These are phyloP conservation scores for Liparis tanakae DNA, from an alignment of 2,797 vertebrate genomes.

Conservation along the genomic window DNA sequence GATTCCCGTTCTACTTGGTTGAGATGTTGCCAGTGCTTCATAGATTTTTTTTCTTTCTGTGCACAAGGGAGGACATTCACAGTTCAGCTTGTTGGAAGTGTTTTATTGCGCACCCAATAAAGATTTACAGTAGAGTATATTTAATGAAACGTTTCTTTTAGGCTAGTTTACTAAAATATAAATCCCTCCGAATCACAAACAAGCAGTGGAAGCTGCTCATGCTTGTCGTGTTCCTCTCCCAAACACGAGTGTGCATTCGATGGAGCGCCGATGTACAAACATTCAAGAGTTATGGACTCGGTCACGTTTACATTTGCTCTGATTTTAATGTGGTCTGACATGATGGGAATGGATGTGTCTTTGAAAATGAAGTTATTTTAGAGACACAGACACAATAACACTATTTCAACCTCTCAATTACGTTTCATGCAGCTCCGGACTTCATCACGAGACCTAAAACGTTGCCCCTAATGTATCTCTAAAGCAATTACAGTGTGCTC, in stretches of 20 bases:
- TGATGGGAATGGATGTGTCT: slow-evolving; percentile 62
- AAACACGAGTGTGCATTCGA: background rate
- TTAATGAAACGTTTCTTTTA: slow-evolving; percentile 2
- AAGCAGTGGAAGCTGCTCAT: background rate
- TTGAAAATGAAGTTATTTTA: slow-evolving; percentile 61
- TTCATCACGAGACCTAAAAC: slow-evolving; percentile 69
- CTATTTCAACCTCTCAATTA: slow-evolving; percentile 69
- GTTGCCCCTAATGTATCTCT: slow-evolving; percentile 74
- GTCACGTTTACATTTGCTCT: slow-evolving; percentile 48
- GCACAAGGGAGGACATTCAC: slow-evolving; percentile 38
- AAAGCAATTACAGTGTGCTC: slow-evolving; percentile 73
- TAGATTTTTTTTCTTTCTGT: slow-evolving; percentile 48
- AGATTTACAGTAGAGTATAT: slow-evolving; percentile 13
- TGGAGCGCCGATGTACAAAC: background rate
- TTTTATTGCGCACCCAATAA: slow-evolving; percentile 29
- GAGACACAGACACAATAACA: slow-evolving; percentile 57
- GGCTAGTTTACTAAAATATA: background rate
- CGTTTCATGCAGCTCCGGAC: slow-evolving; percentile 58
- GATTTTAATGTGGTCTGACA: slow-evolving; percentile 57
- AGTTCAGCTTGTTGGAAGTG: slow-evolving; percentile 43
- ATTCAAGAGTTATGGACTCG: slow-evolving; percentile 27
- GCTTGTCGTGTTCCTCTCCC: background rate
- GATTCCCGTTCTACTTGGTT: slow-evolving; percentile 50
- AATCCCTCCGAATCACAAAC: background rate
- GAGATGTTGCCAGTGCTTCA: slow-evolving; percentile 63